Conservation (phyloP, 1,140 invertebrate genomes). For the Tachypleus tridentatus region DNA sequence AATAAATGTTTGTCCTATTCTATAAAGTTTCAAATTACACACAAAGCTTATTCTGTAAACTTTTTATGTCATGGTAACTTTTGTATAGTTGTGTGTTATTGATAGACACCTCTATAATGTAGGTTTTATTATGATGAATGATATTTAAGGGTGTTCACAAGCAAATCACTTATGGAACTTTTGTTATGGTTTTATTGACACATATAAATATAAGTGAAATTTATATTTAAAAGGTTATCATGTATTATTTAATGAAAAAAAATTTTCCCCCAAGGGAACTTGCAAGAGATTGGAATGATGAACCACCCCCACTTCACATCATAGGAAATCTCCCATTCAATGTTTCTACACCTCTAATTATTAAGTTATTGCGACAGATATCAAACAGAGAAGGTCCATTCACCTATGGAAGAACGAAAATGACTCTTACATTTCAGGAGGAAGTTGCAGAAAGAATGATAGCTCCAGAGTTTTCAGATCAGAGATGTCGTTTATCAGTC, state of each 20-base stretch:
- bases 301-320: slow-evolving; percentile 59
- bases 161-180: too few relatives aligned
- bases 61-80: too few relatives aligned
- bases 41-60: too few relatives aligned
- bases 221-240: too few relatives aligned
- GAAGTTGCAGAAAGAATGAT: slow-evolving; percentile 65
- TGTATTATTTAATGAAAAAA: neutral
- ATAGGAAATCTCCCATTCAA: slow-evolving; percentile 98
- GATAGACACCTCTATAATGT: too few relatives aligned
- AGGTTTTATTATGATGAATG: too few relatives aligned
- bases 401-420: slow-evolving; percentile 62
- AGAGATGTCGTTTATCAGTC: slow-evolving; percentile 76
- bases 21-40: too few relatives aligned
- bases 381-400: slow-evolving; percentile 62
- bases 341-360: slow-evolving; percentile 83
- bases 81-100: too few relatives aligned
- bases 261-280: slow-evolving; percentile 15
- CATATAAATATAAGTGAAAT: too few relatives aligned
- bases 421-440: slow-evolving; percentile 96
- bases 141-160: too few relatives aligned
- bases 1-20: too few relatives aligned
- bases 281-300: slow-evolving; percentile 37
- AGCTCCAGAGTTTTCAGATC: slow-evolving; percentile 44
- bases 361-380: slow-evolving; percentile 74
- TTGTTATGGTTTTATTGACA: too few relatives aligned